Evolutionary conservation across 2,113 vertebrate genomes (phyloP), one percentile per base, ranked within the genome.

Genomic region (Piaya cayana): DNA sequence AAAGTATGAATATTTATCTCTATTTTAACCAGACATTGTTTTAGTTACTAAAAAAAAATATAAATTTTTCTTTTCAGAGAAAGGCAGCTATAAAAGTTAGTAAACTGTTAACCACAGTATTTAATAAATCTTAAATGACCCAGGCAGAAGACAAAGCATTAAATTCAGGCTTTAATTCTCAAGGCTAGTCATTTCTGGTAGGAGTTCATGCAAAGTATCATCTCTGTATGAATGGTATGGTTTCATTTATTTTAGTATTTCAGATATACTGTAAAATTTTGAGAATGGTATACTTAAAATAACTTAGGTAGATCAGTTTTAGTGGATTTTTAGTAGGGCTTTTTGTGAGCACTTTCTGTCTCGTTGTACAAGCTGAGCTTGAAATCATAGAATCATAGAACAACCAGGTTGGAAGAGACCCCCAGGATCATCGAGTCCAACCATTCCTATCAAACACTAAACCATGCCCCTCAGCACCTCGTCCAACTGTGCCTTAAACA

Each of bases 61-160:
- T 34, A n/a, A n/a, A 32, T 50, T 20, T 50, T 20, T 69, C 69
- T 56, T 21, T 14, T 8, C 10, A 26, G 34, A 82, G 32, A 53
- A 82, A 83, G 75, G 27, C 18, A 79, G 47, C 74, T 83, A 34
- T 69, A 55, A 30, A 88, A 81, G 62, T 39, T 67, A 47, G 42
- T 79, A 85, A 79, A 59, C 58, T 91, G 27, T 84, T 86, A 84
- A 85, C 52, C 12, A 29, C 34, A 27, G 45, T 43, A 56, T 72
- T 88, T 95, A 88, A 91, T 92, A 79, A 91, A 80, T 17, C 26
- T 78, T 91, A 59, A 86, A 81, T 6, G 18, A 86, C 62, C 17
- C 16, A 58, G 79, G 62, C 36, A 90, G 68, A 92, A 81, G 30
- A 82, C 69, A 92, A 95, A 86, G 13, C 18, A 81, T 81, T 90